Base-by-base conservation (phyloP, 2,113 vertebrate species). In the Salvelinus alpinus region DNA sequence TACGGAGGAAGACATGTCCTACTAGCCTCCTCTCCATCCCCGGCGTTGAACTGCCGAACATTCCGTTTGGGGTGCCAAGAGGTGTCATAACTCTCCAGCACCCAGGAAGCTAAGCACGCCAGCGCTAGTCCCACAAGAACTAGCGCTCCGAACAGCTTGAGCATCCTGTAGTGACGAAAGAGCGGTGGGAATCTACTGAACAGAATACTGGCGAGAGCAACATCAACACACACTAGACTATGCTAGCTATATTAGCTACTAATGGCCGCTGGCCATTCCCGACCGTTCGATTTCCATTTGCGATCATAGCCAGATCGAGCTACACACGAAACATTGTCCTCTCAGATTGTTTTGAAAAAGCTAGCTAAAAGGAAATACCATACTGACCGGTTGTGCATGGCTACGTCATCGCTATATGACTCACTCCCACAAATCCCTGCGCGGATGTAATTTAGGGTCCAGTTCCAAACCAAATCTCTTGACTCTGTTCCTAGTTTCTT, bases 71-170 rank as follows among this genome's bases (percentile, higher is more conserved):
- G 88, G 70, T 90, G 91, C 81, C 38, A 44, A 11, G 38, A 44
- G 2, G 38, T 44, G 38, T 44, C 89, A 66, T 93, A 95, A 75
- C 82, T 92, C 64, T 94, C 94, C 85, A 96, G 72, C 70, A 96
- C 83, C 90, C 94, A 92, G 57, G 94, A 93, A 70, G 91, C 87
- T 80, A 93, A 77, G 81, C 80, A 93, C 27, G 92, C 92, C 64
- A 92, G 65, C 71, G 92, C 78, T 85, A 96, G 87, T 24, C 93
- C 95, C 71, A 79, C 78, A 74, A 92, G 4, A 34, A 95, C 86
- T 91, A 94, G 83, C 1, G 80, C 83, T 11, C 86, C 84, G 83
- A 92, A 90, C 24, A 92, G 85, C 87, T 80, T 87, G 78, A 92
- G 87, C 91, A 93, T 94, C 87, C 90, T 80, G 89, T 48, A 82